These are phyloP conservation scores for Dryas iulia DNA, from an alignment of 1,140 invertebrate genomes.

Conservation along the genomic window DNA sequence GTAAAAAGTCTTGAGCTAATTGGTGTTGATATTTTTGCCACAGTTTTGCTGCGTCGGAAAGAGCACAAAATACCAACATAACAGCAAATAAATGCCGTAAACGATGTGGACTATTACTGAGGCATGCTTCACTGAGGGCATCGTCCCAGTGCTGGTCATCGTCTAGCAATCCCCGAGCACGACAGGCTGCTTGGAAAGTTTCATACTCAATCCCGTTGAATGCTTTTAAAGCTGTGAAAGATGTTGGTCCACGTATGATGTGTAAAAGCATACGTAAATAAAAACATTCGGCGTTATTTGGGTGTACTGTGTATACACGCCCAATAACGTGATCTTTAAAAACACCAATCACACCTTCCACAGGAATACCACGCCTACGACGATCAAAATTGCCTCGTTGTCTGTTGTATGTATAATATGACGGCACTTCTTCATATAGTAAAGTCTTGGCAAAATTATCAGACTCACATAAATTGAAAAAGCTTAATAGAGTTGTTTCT, in stretches of 20 bases:
- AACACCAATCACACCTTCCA: slow-evolving; percentile 36
- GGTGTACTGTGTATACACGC: slow-evolving; percentile 61
- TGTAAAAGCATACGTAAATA: slow-evolving; percentile 67
- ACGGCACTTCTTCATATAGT: slow-evolving; percentile 39
- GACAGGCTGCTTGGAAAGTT: slow-evolving; percentile 46
- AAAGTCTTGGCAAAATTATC: slow-evolving; percentile 31
- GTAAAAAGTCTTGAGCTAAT: slow-evolving; percentile 42
- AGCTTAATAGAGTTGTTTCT: too few species aligned
- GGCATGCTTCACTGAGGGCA: slow-evolving; percentile 38
- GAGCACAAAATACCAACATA: slow-evolving; percentile 43
- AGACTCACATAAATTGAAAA: too few species aligned
- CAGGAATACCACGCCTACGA: slow-evolving; percentile 37
- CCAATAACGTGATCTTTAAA: slow-evolving; percentile 46
- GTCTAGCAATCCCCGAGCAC: slow-evolving; percentile 48
- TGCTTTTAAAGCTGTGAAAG: slow-evolving; percentile 48
- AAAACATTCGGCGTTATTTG: slow-evolving; percentile 64
- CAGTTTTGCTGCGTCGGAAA: slow-evolving; percentile 42
- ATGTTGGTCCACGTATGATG: slow-evolving; percentile 57
- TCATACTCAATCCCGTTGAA: slow-evolving; percentile 43
- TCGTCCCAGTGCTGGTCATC: slow-evolving; percentile 51
- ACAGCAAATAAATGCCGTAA: slow-evolving; percentile 46
- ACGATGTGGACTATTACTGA: slow-evolving; percentile 35
- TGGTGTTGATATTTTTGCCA: slow-evolving; percentile 45
- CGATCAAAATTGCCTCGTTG: slow-evolving; percentile 29
- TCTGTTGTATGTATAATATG: slow-evolving; percentile 42